Percentiles rank a stretch among this genome's conserved stretches.
These are phyloP conservation scores for Vombatus ursinus DNA, from an alignment of 2,113 vertebrate species.

Conservation along the genomic window DNA sequence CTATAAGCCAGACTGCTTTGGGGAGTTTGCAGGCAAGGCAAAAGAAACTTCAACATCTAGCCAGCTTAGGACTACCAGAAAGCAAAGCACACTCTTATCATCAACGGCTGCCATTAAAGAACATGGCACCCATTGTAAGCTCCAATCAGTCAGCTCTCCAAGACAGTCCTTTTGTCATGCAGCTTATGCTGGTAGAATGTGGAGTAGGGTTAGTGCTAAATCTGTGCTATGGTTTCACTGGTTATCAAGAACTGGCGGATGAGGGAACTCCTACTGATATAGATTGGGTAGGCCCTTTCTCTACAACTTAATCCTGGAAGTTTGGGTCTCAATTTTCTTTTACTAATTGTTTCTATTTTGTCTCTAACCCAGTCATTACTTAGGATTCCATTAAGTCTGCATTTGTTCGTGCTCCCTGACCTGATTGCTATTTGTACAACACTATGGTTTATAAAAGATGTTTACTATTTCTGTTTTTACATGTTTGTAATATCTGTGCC, in stretches of 20 bases:
- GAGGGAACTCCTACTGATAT: not conserved
- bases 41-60: not conserved
- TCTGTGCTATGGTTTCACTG: not conserved
- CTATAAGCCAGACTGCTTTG: not conserved
- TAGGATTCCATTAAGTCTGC: not conserved
- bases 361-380: not conserved
- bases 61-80: no score
- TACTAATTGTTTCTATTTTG: not conserved
- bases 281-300: not conserved
- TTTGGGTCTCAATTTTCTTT: not conserved
- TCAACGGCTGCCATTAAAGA: no score
- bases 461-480: not conserved
- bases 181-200: no score
- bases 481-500: not conserved
- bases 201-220: no score
- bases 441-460: not conserved
- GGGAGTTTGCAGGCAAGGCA: not conserved
- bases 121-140: not conserved
- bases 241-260: not conserved
- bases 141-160: no score
- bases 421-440: not conserved
- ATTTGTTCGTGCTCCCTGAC: not conserved
- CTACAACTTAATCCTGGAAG: not conserved
- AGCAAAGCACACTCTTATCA: not conserved
- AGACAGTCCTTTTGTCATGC: no score